Evolutionary conservation across 2,888 invertebrate genomes (phyloP), one percentile per base, ranked within the genome.

Genomic region (Ramazzottius varieornatus): DNA sequence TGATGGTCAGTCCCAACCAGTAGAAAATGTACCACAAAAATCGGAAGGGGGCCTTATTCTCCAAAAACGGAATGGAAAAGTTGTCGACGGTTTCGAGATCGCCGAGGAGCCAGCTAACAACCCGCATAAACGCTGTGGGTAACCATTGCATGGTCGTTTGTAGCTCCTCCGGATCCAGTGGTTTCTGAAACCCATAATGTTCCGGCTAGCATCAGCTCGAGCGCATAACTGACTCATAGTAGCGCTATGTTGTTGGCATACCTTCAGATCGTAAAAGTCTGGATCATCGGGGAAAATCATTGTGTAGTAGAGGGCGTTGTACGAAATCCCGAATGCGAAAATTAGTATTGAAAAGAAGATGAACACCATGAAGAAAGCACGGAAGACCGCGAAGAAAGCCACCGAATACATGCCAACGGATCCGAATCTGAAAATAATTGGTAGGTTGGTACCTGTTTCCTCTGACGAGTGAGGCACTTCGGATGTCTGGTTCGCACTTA

Each of bases 371-470:
- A 54, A 8, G 54, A 54, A 24, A 8, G 54, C 24, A 8, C 29
- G 13, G 20, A 54, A 54, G 29, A 54, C 24, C 16, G 54, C 24
- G 54, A 54, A 54, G 54, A 54, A 54, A 4, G 24, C 24, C 16
- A 54, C 8, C 20, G 54, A 54, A 29, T 54, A 54, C 4, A 54
- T 54, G 20, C 54, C 54, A 29, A 54, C 8, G 8, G 54, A 4
- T 29, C 54, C 54, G 54, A 54, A 54, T 54, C 54, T 54, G 54
- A n/a, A n/a, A n/a, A n/a, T n/a, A n/a, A n/a, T n/a, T n/a, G n/a
- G n/a, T n/a, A n/a, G n/a, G n/a, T n/a, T n/a, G n/a, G n/a, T n/a
- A n/a, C n/a, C n/a, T n/a, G n/a, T n/a, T n/a, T n/a, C n/a, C n/a
- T n/a, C n/a, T n/a, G n/a, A n/a, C n/a, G n/a, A n/a, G n/a, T n/a